phyloP scores from a whole-genome alignment of 2,113 vertebrate species.

The Macquaria ambigua region DNA sequence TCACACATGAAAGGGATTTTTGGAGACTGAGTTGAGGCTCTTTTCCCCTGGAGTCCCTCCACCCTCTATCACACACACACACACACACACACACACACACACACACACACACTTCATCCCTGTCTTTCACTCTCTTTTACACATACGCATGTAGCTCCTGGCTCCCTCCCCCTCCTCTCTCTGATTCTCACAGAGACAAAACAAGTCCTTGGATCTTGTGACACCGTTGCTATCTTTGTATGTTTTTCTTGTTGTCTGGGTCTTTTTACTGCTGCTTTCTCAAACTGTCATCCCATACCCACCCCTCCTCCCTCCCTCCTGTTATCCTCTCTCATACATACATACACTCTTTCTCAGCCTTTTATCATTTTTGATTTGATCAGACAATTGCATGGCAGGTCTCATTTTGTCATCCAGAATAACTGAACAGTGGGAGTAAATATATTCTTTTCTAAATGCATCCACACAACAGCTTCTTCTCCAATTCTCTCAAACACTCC shows the following conservation, averaged over 20 bases:
- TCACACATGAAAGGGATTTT: constrained; percentile 75
- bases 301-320: not conserved
- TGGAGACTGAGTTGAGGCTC: constrained; percentile 60
- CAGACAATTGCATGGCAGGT: constrained; percentile 19
- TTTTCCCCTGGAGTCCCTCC: constrained; percentile 59
- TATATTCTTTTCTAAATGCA: constrained; percentile 25
- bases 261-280: constrained; percentile 28
- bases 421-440: constrained; percentile 23
- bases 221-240: constrained; percentile 49
- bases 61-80: constrained; percentile 23
- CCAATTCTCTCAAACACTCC: not conserved
- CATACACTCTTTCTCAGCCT: constrained; percentile 8
- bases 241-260: constrained; percentile 49
- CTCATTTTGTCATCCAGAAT: constrained; percentile 25
- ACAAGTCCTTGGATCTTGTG: constrained; percentile 71
- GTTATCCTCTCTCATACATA: constrained; percentile 6
- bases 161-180: constrained; percentile 32
- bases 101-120: constrained; percentile 26
- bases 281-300: constrained; percentile 24
- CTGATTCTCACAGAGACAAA: constrained; percentile 72
- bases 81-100: constrained; percentile 36
- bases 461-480: constrained; percentile 13
- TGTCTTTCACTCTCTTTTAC: constrained; percentile 42
- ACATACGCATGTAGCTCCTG: constrained; percentile 43
- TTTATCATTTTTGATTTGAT: constrained; percentile 34